A percentile compares a stretch with the other conserved stretches of the same genome.
Conservation (phyloP, 2,113 vertebrate species). For the Anhinga rufa region DNA sequence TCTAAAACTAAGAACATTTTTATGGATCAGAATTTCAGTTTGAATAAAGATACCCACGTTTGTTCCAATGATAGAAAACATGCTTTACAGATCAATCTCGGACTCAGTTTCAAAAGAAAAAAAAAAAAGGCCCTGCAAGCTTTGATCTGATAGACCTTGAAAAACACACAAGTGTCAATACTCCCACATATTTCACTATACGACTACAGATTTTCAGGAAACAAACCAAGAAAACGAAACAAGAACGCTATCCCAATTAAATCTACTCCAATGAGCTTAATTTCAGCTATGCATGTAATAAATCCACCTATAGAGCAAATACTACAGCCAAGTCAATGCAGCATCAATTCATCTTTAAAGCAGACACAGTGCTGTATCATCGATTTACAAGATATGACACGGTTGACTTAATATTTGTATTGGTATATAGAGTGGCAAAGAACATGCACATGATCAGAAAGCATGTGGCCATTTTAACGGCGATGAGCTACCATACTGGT, state of each 20-base stretch:
- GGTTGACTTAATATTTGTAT: not conserved
- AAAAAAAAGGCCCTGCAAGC: not conserved
- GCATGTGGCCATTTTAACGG: not conserved
- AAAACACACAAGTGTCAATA: not conserved
- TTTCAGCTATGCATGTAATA: not conserved
- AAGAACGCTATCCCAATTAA: not conserved
- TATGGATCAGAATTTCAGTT: not conserved
- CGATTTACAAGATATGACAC: rapidly evolving
- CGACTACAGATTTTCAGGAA: not conserved
- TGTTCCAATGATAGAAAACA: not conserved
- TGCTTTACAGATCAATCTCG: not conserved
- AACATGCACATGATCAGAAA: not conserved
- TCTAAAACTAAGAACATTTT: not conserved
- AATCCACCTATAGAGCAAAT: not conserved
- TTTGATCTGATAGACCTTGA: not conserved
- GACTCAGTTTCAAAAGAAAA: not conserved
- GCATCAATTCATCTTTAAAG: not conserved
- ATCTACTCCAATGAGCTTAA: not conserved
- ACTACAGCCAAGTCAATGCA: not conserved
- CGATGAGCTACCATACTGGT: rapidly evolving
- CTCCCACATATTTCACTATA: not conserved
- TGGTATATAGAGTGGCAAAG: not conserved
- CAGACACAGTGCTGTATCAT: not conserved
- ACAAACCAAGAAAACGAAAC: not conserved
- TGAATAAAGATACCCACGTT: not conserved